Percentiles rank a stretch among this genome's conserved stretches.
Evolutionary conservation across 2,113 vertebrate genomes (phyloP).

Genomic region (Hydropotes inermis): DNA sequence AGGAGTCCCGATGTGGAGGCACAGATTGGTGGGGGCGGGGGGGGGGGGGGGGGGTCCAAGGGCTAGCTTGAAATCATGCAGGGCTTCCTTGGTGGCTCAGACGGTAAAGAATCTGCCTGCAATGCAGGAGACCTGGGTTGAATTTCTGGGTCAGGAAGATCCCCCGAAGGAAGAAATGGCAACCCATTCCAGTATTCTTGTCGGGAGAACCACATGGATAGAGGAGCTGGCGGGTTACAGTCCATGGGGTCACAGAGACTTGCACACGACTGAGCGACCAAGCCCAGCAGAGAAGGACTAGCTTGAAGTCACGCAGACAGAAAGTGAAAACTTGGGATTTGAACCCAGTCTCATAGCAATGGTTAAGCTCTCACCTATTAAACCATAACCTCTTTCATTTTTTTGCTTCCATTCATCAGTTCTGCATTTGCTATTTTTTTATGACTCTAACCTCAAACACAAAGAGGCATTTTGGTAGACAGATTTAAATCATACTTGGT

Average conservation of each 20-base stretch:
- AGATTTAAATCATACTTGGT: background rate
- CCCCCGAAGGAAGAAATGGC: background rate
- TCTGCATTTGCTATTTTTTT: background rate
- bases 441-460: background rate
- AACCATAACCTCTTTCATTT: background rate
- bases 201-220: background rate
- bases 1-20: background rate
- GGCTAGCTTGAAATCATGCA: background rate
- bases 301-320: background rate
- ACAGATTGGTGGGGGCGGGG: background rate
- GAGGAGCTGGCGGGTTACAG: background rate
- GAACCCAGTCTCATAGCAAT: background rate
- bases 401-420: background rate
- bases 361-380: background rate
- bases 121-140: background rate
- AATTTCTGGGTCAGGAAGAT: background rate
- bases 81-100: background rate
- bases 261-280: background rate
- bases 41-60: fast-evolving
- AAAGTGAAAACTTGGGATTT: background rate
- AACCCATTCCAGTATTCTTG: background rate
- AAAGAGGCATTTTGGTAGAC: background rate
- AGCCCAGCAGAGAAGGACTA: background rate
- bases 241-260: background rate
- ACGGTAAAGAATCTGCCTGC: background rate